A percentile compares a stretch with the other conserved stretches of the same genome.
Evolutionary conservation across 1,140 invertebrate species (phyloP).

Genomic region (Drosophila sp.): DNA sequence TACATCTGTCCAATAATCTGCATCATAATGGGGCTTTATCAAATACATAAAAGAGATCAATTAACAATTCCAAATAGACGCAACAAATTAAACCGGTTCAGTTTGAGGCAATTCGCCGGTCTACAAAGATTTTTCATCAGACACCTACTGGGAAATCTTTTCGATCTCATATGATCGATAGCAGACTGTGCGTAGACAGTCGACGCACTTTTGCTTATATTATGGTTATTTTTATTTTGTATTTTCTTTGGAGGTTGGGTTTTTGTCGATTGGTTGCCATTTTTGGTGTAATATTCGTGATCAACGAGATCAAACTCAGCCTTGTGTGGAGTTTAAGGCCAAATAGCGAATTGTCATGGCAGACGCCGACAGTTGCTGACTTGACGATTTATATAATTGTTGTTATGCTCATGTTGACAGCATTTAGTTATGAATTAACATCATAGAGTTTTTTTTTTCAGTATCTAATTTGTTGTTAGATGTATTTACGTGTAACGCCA

Average conservation of each 20-base stretch:
- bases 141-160: conserved; percentile 65
- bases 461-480: conserved; percentile 41
- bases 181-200: conserved; percentile 59
- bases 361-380: not conserved
- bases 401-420: not conserved
- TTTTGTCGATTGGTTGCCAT: conserved; percentile 32
- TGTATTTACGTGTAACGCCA: conserved; percentile 33
- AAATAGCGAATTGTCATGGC: conserved; percentile 10
- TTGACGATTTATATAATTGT: conserved; percentile 56
- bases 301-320: conserved; percentile 28
- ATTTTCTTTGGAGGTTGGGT: too few species aligned
- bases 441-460: conserved; percentile 7
- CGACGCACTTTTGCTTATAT: conserved; percentile 24
- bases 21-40: not conserved
- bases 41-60: not conserved
- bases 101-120: conserved; percentile 29
- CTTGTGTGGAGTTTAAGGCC: conserved; percentile 60
- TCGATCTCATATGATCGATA: conserved; percentile 56
- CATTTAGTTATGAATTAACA: conserved; percentile 1
- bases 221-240: not conserved
- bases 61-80: not conserved
- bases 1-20: not conserved
- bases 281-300: conserved; percentile 52
- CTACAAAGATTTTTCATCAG: conserved; percentile 27
- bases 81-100: conserved; percentile 47